Evolutionary conservation across 2,888 invertebrate genomes (phyloP).

Genomic region (Apodemia mormo): DNA sequence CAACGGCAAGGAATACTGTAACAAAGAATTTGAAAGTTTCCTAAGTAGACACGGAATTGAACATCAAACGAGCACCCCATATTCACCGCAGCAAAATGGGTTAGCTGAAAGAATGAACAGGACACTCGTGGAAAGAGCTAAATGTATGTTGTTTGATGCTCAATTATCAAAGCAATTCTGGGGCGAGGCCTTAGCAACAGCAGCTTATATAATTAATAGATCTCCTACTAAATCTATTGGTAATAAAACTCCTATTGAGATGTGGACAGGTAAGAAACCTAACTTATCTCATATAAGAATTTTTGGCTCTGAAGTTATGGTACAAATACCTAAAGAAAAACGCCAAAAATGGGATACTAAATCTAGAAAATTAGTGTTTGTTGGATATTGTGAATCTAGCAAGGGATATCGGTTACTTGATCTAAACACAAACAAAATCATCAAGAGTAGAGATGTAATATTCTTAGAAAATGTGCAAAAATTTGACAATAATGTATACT

Average conservation of each 20-base stretch:
- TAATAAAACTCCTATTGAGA: background rate
- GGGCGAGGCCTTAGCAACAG: conserved; percentile 22
- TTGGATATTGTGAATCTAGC: background rate
- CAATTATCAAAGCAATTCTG: conserved; percentile 24
- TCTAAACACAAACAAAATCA: too few relatives aligned
- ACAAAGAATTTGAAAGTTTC: conserved; percentile 25
- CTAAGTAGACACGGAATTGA: conserved; percentile 24
- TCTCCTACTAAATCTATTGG: background rate
- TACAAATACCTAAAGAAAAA: background rate
- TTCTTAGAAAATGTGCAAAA: too few relatives aligned
- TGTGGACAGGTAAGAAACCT: background rate
- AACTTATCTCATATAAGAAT: background rate
- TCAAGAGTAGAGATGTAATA: too few relatives aligned
- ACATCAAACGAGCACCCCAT: conserved; percentile 32
- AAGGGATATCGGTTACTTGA: background rate
- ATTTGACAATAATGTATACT: too few relatives aligned
- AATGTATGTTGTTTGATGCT: conserved; percentile 20
- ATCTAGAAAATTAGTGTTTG: background rate
- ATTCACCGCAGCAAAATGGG: conserved; percentile 34
- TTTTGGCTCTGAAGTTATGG: background rate
- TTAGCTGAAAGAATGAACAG: conserved; percentile 32
- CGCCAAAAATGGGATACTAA: background rate
- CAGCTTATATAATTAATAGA: conserved; percentile 21
- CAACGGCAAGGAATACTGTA: conserved; percentile 32
- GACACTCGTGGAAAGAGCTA: conserved; percentile 28